phyloP scores from a whole-genome alignment of 2,797 vertebrate species.

The Coilia nasus region DNA sequence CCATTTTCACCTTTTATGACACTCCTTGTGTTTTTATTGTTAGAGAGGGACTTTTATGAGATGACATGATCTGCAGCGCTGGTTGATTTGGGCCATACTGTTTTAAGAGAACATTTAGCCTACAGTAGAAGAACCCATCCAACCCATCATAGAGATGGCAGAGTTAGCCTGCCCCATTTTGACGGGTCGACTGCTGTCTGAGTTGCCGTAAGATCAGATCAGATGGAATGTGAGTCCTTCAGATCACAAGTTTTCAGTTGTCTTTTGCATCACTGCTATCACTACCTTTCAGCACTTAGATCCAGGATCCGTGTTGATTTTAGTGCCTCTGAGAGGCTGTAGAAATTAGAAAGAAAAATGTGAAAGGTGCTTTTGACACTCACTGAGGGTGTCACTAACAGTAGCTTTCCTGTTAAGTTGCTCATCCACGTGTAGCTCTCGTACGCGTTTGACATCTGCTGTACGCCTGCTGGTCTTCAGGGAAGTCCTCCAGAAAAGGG shows the following conservation, averaged over 20 bases:
- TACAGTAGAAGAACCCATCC: background rate
- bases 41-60: background rate
- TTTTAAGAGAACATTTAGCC: background rate
- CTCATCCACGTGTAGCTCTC: constrained; percentile 1
- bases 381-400: constrained; percentile 8
- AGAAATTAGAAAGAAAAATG: constrained; percentile 32
- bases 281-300: constrained; percentile 51
- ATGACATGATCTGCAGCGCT: background rate
- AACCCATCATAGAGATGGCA: background rate
- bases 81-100: background rate
- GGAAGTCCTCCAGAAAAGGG: background rate
- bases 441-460: constrained; percentile 7
- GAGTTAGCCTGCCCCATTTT: constrained; percentile 17
- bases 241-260: constrained; percentile 67
- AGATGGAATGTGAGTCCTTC: constrained; percentile 65
- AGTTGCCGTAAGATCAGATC: constrained; percentile 52
- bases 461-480: background rate
- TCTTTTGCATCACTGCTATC: constrained; percentile 68
- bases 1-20: background rate
- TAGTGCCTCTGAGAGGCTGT: constrained; percentile 3
- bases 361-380: constrained; percentile 42
- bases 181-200: constrained; percentile 24
- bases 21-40: background rate
- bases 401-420: constrained; percentile 17
- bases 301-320: constrained; percentile 1